Conservation (phyloP, 2,797 vertebrate species). For the Chrosomus eos region DNA sequence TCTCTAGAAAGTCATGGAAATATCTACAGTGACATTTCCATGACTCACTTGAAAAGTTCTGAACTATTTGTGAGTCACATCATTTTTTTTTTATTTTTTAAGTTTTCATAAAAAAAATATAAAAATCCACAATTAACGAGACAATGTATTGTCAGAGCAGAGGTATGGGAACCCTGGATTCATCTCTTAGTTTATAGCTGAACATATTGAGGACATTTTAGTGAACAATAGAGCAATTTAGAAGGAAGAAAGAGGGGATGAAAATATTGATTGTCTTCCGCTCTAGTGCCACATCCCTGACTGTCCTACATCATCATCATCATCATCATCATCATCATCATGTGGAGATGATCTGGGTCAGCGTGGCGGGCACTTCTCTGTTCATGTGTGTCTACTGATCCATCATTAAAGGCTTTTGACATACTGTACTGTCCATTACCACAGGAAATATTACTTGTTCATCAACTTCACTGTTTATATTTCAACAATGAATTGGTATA, state of each 20-base stretch:
- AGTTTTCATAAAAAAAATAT: background rate
- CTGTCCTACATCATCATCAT: slow-evolving; percentile 15
- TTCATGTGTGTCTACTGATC: background rate
- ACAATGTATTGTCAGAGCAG: background rate
- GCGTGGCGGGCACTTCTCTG: background rate
- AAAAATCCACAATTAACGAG: too few species aligned
- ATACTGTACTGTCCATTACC: background rate
- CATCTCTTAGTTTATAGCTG: background rate
- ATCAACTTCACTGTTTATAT: background rate
- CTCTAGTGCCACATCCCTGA: slow-evolving; percentile 5
- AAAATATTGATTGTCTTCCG: slow-evolving; percentile 33
- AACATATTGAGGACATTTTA: background rate
- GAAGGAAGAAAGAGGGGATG: background rate
- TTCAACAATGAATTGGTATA: background rate
- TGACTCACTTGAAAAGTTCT: background rate
- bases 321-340: slow-evolving; percentile 3
- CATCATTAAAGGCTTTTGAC: background rate
- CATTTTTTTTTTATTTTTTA: background rate
- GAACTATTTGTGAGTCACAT: background rate
- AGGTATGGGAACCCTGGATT: background rate
- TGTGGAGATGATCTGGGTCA: slow-evolving; percentile 27
- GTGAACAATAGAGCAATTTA: slow-evolving; percentile 34
- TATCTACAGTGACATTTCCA: background rate
- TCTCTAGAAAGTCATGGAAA: too few species aligned
- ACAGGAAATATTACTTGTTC: background rate